These are phyloP conservation scores for Piscicola geometra DNA, from an alignment of 2,888 invertebrate species.

Conservation along the genomic window DNA sequence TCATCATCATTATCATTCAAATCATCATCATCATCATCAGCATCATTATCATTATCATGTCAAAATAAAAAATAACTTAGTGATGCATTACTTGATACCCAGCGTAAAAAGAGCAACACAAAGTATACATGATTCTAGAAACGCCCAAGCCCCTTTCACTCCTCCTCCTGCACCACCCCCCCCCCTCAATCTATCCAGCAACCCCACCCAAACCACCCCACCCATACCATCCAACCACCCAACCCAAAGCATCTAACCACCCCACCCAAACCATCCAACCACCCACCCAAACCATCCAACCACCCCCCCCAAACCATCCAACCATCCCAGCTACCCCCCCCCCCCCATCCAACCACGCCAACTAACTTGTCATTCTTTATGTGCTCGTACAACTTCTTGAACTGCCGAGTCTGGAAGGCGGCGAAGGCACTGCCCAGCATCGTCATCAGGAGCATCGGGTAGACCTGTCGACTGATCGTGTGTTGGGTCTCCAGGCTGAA, in stretches of 20 bases:
- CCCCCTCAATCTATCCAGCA: not conserved
- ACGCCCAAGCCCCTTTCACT: too few relatives aligned
- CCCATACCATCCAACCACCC: not conserved
- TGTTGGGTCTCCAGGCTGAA: slow-evolving; percentile 61
- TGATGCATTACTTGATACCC: too few relatives aligned
- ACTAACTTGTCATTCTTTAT: slow-evolving; percentile 95
- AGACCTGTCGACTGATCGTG: slow-evolving; percentile 76
- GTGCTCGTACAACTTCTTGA: slow-evolving; percentile 88
- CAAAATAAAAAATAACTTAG: too few relatives aligned
- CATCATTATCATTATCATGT: too few relatives aligned
- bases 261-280: not conserved
- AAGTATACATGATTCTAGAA: too few relatives aligned
- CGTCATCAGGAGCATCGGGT: slow-evolving; percentile 78
- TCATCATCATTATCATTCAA: too few relatives aligned
- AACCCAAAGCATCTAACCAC: not conserved
- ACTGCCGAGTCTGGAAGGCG: slow-evolving; percentile 82
- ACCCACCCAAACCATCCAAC: not conserved
- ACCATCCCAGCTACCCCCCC: not conserved
- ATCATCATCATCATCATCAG: too few relatives aligned
- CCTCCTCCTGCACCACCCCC: too few relatives aligned
- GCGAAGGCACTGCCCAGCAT: slow-evolving; percentile 67
- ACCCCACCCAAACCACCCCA: not conserved
- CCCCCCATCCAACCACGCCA: slow-evolving; percentile 20
- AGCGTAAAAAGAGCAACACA: too few relatives aligned
- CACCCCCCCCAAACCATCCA: not conserved